Evolutionary conservation across 2,888 invertebrate genomes (phyloP).

Genomic region (Acronicta alni): DNA sequence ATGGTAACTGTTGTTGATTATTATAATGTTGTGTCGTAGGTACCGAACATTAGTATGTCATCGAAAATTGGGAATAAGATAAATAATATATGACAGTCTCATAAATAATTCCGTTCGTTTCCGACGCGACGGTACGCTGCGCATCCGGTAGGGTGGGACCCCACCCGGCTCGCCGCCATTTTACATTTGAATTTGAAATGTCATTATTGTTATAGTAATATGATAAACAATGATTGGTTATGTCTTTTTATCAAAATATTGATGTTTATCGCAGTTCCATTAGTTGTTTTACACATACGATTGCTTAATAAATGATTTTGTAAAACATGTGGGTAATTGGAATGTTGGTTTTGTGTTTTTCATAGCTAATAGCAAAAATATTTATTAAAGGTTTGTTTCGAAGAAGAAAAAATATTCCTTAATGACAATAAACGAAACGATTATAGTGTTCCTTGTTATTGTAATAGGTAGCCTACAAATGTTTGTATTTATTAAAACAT

Average conservation of each 20-base stretch:
- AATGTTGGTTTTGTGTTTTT: background rate
- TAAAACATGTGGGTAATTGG: slow-evolving; percentile 25
- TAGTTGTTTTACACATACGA: slow-evolving; percentile 49
- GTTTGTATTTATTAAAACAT: too few species aligned
- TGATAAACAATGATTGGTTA: slow-evolving; percentile 57
- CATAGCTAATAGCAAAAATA: too few species aligned
- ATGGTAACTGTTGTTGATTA: slow-evolving; percentile 38
- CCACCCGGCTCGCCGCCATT: slow-evolving; percentile 77
- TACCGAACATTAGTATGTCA: slow-evolving; percentile 76
- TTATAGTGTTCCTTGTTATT: too few species aligned
- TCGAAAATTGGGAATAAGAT: slow-evolving; percentile 74
- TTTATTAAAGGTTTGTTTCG: too few species aligned
- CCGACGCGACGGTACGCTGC: slow-evolving; percentile 78
- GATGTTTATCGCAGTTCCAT: slow-evolving; percentile 50
- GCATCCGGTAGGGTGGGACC: slow-evolving; percentile 82
- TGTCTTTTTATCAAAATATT: slow-evolving; percentile 47
- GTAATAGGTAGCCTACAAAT: too few species aligned
- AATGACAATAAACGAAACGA: too few species aligned
- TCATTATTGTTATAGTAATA: slow-evolving; percentile 70
- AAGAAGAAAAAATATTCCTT: too few species aligned
- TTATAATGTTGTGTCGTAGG: slow-evolving; percentile 66
- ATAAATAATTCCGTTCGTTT: slow-evolving; percentile 79
- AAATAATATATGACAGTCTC: slow-evolving; percentile 75
- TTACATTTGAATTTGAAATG: slow-evolving; percentile 78
- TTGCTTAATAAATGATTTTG: slow-evolving; percentile 46